A percentile compares a stretch with the other conserved stretches of the same genome.
Evolutionary conservation across 2,113 vertebrate genomes (phyloP).

Genomic region (Ursus arctos): DNA sequence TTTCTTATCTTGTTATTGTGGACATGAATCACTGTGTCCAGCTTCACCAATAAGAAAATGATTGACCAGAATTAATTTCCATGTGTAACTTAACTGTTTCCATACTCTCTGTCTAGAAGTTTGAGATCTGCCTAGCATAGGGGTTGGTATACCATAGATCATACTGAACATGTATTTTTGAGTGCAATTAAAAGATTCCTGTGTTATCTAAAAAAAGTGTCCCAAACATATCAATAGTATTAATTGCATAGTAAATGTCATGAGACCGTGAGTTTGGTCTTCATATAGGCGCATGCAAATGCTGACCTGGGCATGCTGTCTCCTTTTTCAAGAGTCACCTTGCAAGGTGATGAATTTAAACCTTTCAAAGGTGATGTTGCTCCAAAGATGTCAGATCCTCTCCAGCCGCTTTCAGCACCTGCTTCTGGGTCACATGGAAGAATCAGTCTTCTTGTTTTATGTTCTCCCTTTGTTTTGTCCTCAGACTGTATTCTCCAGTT

Average conservation of each 20-base stretch:
- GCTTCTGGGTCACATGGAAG: neutral
- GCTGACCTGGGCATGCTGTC: neutral
- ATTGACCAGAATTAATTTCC: slow-evolving; percentile 23
- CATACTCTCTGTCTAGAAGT: neutral
- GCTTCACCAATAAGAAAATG: neutral
- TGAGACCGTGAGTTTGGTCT: neutral
- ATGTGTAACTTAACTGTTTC: neutral
- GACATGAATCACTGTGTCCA: neutral
- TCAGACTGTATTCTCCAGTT: slow-evolving; percentile 17
- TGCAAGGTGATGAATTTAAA: slow-evolving; percentile 11
- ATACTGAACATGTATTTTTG: neutral
- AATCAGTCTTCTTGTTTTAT: slow-evolving; percentile 59
- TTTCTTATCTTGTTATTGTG: neutral
- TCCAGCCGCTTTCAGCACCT: neutral
- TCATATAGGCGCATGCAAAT: neutral
- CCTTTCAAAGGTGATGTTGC: neutral
- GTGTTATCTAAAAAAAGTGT: neutral
- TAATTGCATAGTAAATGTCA: neutral
- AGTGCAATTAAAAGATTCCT: neutral
- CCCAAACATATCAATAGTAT: neutral
- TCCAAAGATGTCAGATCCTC: neutral
- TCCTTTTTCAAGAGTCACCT: slow-evolving; percentile 3
- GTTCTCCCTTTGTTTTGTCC: slow-evolving; percentile 44
- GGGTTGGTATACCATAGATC: neutral
- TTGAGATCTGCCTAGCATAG: neutral